Conservation (phyloP, 1,140 invertebrate genomes). For the Zaprionus gabonicus region DNA sequence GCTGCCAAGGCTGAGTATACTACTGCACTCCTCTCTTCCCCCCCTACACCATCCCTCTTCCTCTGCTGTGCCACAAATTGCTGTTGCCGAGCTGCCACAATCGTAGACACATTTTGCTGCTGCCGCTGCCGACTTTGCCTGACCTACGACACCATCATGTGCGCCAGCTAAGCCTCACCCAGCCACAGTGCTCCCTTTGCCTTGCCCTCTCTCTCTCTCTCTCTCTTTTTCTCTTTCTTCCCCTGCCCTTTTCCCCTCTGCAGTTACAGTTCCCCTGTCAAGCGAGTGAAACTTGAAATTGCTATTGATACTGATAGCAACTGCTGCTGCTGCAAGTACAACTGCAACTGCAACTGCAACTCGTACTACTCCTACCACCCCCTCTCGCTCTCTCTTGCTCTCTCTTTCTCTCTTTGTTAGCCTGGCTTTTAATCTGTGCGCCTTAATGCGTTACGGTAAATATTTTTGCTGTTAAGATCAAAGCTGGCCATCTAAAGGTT, state of each 20-base stretch:
- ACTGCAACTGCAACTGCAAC: constrained; percentile 41
- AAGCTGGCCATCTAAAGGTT: constrained; percentile 50
- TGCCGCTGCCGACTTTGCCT: constrained; percentile 49
- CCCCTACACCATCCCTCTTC: neutral
- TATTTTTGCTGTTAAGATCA: constrained; percentile 78
- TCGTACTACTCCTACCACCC: constrained; percentile 19
- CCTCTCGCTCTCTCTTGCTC: neutral
- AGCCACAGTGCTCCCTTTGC: constrained; percentile 5
- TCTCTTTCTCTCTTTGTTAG: neutral
- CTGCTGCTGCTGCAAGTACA: constrained; percentile 41
- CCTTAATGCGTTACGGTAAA: constrained; percentile 80
- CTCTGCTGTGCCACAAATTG: constrained; percentile 66
- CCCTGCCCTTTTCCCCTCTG: neutral
- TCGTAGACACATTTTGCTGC: constrained; percentile 56
- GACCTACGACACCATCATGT: constrained; percentile 79
- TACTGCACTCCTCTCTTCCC: neutral
- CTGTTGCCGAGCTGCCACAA: constrained; percentile 68
- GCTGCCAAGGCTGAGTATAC: constrained; percentile 31
- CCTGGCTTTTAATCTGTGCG: constrained; percentile 68
- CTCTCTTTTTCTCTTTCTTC: neutral
- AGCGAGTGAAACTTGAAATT: constrained; percentile 71
- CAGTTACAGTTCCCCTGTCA: constrained; percentile 43
- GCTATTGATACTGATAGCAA: constrained; percentile 80
- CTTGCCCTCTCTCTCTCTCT: constrained; percentile 6
- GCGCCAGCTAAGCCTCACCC: constrained; percentile 47